Conservation (phyloP, 2,113 vertebrate species). For the Toxotes jaculatrix region DNA sequence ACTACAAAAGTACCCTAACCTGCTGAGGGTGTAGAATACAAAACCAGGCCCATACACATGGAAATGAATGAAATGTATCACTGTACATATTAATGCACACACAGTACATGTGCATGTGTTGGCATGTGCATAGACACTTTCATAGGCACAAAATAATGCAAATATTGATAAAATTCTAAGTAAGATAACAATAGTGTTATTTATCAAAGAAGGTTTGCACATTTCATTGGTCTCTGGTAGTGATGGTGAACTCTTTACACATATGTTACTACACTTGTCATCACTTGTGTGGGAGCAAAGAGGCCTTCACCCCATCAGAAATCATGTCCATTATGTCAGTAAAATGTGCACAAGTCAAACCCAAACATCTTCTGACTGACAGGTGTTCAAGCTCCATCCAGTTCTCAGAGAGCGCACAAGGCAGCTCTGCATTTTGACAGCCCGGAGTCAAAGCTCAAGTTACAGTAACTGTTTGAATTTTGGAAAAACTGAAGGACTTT, state of each 20-base stretch:
- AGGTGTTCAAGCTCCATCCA: not conserved
- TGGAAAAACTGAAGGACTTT: not conserved
- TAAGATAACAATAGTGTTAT: not conserved
- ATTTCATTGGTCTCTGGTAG: not conserved
- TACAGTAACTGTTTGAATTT: not conserved
- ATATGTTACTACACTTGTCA: not conserved
- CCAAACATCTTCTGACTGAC: constrained; percentile 12
- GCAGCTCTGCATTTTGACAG: constrained; percentile 10
- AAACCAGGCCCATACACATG: not conserved
- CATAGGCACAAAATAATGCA: not conserved
- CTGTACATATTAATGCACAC: not conserved
- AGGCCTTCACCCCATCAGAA: not conserved
- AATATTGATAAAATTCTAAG: not conserved
- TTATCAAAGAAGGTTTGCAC: no score
- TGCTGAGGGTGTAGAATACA: not conserved
- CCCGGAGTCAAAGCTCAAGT: not conserved
- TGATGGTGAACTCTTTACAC: not conserved
- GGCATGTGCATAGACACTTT: not conserved
- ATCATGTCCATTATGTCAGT: not conserved
- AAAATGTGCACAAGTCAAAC: not conserved
- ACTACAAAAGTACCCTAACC: no score
- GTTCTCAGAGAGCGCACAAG: not conserved
- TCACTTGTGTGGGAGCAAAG: not conserved
- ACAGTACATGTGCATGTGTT: not conserved
- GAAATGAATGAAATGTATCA: not conserved